Evolutionary conservation across 1,140 invertebrate species (phyloP), one percentile per base, ranked within the genome.

Genomic region (Bombus affinis): DNA sequence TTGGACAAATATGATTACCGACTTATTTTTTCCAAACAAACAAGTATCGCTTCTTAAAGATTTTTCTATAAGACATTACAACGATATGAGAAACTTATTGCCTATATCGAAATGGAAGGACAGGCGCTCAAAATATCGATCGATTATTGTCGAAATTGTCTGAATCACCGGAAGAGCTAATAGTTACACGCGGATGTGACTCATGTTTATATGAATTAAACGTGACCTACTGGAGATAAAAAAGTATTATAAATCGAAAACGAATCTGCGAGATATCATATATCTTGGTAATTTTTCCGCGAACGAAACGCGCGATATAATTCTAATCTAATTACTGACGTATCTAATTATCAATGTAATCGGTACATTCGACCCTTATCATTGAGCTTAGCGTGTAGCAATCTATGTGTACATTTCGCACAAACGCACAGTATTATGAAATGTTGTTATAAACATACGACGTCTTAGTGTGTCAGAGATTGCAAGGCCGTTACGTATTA

Each of bases 291-390:
- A 68, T 73, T 37, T 68, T 74, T 44, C 42, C 22, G 25, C 4
- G 37, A 81, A 66, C 1, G 9, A 59, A 71, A 57, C 13, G 32
- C 15, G 18, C 9, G 74, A 72, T 73, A 66, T 59, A 28, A 57
- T 81, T 81, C 71, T 62, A n/a, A 47, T 72, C 35, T 2, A 39
- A 68, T 3, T 59, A 74, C 3, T 37, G 78, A 57, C 28, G 44
- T 81, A 74, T 74, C 59, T 81, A 57, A 13, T 81, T 81, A 73
- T 68, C 44, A 81, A 73, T 22, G 22, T 66, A 66, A 74, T 73
- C 77, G 59, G n/a, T 12, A 84, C 42, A 53, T 74, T 66, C 35
- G 78, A 85, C 71, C 59, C 32, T 73, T 72, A 39, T 28, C 5
- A 62, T 42, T 39, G 53, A 68, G 39, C 0, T 72, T 32, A 2